phyloP scores from a whole-genome alignment of 2,797 vertebrate genomes.

The Bovichtus variegatus region DNA sequence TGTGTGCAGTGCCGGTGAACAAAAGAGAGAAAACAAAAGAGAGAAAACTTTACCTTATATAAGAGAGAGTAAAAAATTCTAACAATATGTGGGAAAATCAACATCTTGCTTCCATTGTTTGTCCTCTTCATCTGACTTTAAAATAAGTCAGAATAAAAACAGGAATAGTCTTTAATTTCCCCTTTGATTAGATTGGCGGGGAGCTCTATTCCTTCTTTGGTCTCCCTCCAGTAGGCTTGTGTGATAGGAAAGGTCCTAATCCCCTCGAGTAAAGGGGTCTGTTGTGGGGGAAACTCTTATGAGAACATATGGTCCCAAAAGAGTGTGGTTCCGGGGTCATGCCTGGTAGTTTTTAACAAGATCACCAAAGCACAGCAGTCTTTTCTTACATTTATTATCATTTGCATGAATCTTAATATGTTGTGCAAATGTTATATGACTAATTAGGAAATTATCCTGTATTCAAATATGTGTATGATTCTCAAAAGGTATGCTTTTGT shows the following conservation, averaged over 20 bases:
- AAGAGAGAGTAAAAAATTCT: slow-evolving; percentile 17
- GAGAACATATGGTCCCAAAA: slow-evolving; percentile 56
- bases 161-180: slow-evolving; percentile 69
- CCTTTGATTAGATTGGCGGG: slow-evolving; percentile 64
- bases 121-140: slow-evolving; percentile 50
- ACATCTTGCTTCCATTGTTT: slow-evolving; percentile 62
- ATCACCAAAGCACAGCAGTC: slow-evolving; percentile 35
- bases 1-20: neutral
- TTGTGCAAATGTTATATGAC: neutral
- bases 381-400: slow-evolving; percentile 18
- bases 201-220: slow-evolving; percentile 44
- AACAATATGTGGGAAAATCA: slow-evolving; percentile 31
- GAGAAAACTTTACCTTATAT: neutral
- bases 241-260: slow-evolving; percentile 61
- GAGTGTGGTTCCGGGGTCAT: slow-evolving; percentile 47
- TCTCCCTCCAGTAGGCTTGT: slow-evolving; percentile 51
- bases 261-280: slow-evolving; percentile 45
- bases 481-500: neutral
- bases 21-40: too few relatives aligned
- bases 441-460: neutral
- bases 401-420: slow-evolving; percentile 39
- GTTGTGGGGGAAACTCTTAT: slow-evolving; percentile 46
- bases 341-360: slow-evolving; percentile 38
- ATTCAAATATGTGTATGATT: slow-evolving; percentile 1
- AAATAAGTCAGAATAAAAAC: slow-evolving; percentile 49